phyloP scores from a whole-genome alignment of 64 coral and sea anemone species.

The Hydrozoanthus tunicans region DNA sequence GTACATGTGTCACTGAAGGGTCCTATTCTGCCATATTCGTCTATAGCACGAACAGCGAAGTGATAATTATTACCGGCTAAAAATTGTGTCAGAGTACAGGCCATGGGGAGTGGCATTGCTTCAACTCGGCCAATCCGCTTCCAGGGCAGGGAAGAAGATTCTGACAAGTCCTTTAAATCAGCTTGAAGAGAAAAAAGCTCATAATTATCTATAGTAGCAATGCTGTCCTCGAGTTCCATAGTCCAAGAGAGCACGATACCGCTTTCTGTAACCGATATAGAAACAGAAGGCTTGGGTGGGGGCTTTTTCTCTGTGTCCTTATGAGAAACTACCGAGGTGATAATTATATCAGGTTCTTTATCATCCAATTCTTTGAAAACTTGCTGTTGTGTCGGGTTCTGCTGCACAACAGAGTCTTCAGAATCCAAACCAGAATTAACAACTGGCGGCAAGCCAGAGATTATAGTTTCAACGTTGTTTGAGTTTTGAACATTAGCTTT shows the following conservation, averaged over 20 bases:
- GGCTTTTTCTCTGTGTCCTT: not conserved
- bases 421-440: not conserved
- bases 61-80: conserved; percentile 87
- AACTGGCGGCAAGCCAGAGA: not conserved
- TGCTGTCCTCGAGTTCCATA: conserved; percentile 57
- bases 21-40: conserved; percentile 69
- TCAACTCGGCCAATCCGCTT: conserved; percentile 94
- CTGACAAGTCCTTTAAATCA: conserved; percentile 41
- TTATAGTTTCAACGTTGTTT: not conserved
- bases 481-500: not conserved
- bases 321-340: conserved; percentile 42
- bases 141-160: conserved; percentile 69
- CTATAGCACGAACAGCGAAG: conserved; percentile 91
- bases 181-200: conserved; percentile 94
- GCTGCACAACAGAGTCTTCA: not conserved
- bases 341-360: conserved; percentile 37
- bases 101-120: conserved; percentile 92
- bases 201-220: conserved; percentile 64
- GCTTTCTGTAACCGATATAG: conserved; percentile 72
- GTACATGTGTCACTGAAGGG: conserved; percentile 90
- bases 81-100: conserved; percentile 96
- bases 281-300: conserved; percentile 75
- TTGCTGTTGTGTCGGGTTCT: not conserved
- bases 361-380: not conserved
- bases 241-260: conserved; percentile 96